Evolutionary conservation across 2,888 invertebrate species (phyloP), one percentile per base, ranked within the genome.

Genomic region (Falcaria lacertinaria): DNA sequence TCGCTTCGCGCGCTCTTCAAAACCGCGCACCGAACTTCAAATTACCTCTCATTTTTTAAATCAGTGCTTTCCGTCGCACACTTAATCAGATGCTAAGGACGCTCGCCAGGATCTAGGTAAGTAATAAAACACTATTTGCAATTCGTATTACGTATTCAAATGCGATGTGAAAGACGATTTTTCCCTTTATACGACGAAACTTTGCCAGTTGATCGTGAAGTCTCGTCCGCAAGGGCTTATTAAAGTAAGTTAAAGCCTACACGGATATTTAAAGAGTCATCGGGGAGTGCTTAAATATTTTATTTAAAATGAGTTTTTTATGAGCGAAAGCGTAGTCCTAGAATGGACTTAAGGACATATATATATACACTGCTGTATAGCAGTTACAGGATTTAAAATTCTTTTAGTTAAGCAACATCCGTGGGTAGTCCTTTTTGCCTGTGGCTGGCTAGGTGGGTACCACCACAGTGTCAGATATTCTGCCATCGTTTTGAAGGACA

Each of bases 201-300:
- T 80, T 82, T 34, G 55, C 64, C 69, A 64, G 71, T 80, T 79
- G 78, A 76, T 75, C 70, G 67, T 38, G 48, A 53, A 42, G 61
- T 48, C 54, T 64, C 61, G 55, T 54, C 63, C 57, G 47, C 45
- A 64, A 52, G 47, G 67, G 67, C 64, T 77, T 81, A 84, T 83
- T 82, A 82, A 81, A 84, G 83, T n/a, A 84, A 82, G 80, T 83
- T 78, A 40, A 62, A 69, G 65, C 62, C 71, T 57, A 51, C 60
- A 46, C 60, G 57, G 62, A 55, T 68, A 63, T 73, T 74, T 73
- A 69, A 77, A 75, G 64, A 71, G 68, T 59, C 57, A 61, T 71
- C 57, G 55, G 61, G 48, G 63, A 57, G 57, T 59, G 57, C 72
- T 75, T 68, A 63, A 69, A 64, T 47, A 41, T 39, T 47, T 53